Conservation (phyloP, 2,113 vertebrate species). For the Circaetus gallicus region DNA sequence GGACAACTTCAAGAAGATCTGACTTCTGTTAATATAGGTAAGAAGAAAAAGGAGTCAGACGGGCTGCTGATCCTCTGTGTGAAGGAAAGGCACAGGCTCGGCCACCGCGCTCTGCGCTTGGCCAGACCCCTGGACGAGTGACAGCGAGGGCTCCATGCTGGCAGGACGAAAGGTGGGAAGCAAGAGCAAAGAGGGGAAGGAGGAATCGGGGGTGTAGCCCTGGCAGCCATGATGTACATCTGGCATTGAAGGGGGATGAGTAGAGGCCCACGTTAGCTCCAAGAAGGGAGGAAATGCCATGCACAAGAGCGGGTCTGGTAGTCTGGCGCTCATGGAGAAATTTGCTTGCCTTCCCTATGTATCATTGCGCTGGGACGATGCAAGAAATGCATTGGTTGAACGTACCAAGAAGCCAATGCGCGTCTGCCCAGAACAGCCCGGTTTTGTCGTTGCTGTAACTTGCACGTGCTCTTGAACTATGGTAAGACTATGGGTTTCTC, state of each 20-base stretch:
- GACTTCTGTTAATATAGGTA: neutral
- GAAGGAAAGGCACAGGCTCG: neutral
- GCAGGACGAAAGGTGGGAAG: neutral
- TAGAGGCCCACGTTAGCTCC: neutral
- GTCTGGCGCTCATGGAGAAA: neutral
- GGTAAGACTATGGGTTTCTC: neutral
- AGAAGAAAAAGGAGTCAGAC: neutral
- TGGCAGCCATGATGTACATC: neutral
- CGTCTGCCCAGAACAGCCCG: neutral
- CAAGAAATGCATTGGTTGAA: neutral
- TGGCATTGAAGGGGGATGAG: neutral
- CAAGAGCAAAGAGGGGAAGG: neutral
- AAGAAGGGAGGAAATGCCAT: neutral
- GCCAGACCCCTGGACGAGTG: rapidly evolving
- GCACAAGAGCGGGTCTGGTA: neutral
- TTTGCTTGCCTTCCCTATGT: neutral
- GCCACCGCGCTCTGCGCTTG: rapidly evolving
- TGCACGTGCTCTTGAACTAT: rapidly evolving
- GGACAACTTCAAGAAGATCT: neutral
- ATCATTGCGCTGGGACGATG: rapidly evolving
- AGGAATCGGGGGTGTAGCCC: neutral
- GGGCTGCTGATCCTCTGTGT: neutral
- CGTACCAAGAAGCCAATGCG: rapidly evolving
- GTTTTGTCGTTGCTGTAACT: neutral
- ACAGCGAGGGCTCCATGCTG: neutral